Conservation (phyloP, 2,113 vertebrate genomes). For the Aix galericulata region DNA sequence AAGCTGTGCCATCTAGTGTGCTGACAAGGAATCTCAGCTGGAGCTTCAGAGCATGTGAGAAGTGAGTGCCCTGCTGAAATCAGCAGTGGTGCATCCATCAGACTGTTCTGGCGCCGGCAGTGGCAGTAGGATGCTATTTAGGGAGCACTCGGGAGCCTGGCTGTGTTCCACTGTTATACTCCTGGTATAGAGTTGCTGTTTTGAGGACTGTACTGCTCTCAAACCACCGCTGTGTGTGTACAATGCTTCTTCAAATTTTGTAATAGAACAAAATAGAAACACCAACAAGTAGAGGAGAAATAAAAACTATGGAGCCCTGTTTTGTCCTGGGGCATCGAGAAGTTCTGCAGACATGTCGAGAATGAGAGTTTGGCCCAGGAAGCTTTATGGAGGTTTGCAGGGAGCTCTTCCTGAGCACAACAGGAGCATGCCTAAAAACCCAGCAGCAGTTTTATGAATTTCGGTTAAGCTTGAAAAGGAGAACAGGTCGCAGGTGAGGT, state of each 20-base stretch:
- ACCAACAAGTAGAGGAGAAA: background rate
- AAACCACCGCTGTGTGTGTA: background rate
- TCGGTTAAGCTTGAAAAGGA: background rate
- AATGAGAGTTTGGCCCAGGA: background rate
- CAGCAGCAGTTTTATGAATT: background rate
- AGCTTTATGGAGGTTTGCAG: background rate
- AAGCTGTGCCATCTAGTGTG: constrained; percentile 40
- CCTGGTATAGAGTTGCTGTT: fast-evolving
- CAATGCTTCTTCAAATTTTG: background rate
- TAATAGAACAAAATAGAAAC: background rate
- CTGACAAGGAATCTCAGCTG: background rate
- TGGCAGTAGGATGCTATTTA: background rate
- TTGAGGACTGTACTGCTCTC: background rate
- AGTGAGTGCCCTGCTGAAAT: background rate
- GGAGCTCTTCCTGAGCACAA: background rate
- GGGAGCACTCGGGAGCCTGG: background rate
- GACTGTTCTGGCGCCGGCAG: background rate
- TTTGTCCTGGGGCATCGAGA: fast-evolving
- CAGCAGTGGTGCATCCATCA: fast-evolving
- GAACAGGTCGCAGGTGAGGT: background rate
- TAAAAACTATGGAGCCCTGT: background rate
- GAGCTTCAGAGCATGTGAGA: background rate
- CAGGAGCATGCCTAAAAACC: background rate
- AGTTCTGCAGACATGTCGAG: background rate
- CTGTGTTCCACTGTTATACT: background rate